A percentile compares a stretch with the other conserved stretches of the same genome.
Conservation (phyloP, 2,888 invertebrate genomes). For the Eristalis arbustorum region DNA sequence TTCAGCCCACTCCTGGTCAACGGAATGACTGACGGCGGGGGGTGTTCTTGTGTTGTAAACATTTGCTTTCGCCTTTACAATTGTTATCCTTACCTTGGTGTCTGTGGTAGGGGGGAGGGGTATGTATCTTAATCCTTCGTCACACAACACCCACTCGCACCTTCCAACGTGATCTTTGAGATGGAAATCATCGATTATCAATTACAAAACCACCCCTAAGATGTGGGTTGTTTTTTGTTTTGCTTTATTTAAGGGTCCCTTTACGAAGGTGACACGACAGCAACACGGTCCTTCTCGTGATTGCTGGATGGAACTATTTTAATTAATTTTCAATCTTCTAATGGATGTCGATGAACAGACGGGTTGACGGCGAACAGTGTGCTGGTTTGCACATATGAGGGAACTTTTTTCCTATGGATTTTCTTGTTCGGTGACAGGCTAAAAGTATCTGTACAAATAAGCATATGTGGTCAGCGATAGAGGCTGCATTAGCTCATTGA, state of each 20-base stretch:
- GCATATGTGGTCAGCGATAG: no score
- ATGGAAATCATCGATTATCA: constrained; percentile 50
- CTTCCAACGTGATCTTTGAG: constrained; percentile 19
- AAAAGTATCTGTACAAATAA: no score
- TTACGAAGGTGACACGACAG: constrained; percentile 11
- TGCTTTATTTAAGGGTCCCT: no score
- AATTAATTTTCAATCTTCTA: constrained; percentile 66
- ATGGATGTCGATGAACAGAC: constrained; percentile 7
- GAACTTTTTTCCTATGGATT: no score
- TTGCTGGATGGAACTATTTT: constrained; percentile 63
- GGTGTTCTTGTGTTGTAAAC: constrained; percentile 22
- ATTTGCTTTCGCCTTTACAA: not conserved
- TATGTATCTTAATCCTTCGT: constrained; percentile 5
- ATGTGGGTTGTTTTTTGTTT: no score
- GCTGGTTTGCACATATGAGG: no score
- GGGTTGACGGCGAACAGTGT: no score
- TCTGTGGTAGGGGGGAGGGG: not conserved
- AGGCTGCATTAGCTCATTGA: no score
- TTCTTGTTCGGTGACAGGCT: no score
- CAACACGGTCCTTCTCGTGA: constrained; percentile 23
- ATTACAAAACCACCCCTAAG: constrained; percentile 2
- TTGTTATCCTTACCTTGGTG: not conserved
- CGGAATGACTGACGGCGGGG: not conserved
- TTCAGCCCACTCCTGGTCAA: not conserved
- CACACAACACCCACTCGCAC: not conserved